phyloP scores from a whole-genome alignment of 37 sponge, comb jelly and placozoan species.

The Petrosia ficiformis region DNA sequence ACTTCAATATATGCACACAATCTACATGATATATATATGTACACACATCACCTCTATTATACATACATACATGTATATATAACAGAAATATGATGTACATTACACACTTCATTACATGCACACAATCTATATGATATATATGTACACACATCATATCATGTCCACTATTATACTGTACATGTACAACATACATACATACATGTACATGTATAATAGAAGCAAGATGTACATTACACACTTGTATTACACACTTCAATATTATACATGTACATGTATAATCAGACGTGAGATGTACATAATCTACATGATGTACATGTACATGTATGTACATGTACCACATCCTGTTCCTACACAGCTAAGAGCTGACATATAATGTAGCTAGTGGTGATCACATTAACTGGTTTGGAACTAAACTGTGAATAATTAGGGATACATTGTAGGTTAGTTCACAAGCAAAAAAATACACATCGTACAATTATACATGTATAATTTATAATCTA shows the following conservation, averaged over 20 bases:
- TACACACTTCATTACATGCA: background rate
- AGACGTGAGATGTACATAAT: background rate
- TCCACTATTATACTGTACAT: too few species aligned
- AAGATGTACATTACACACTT: background rate
- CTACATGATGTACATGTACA: background rate
- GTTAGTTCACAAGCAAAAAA: too few species aligned
- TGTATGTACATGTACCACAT: background rate
- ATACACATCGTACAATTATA: too few species aligned
- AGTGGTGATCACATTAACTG: conserved; percentile 84
- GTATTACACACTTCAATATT: too few species aligned
- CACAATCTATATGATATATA: background rate
- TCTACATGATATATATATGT: background rate
- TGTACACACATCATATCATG: background rate
- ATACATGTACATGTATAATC: too few species aligned
- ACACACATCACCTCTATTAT: too few species aligned
- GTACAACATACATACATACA: too few species aligned
- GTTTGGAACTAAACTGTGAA: conserved; percentile 76
- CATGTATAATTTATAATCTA: background rate
- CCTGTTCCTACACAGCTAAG: too few species aligned
- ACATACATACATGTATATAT: too few species aligned
- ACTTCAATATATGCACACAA: background rate
- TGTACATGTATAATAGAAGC: too few species aligned
- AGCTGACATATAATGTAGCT: conserved; percentile 87
- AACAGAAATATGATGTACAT: background rate
- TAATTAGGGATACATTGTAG: background rate